These are phyloP conservation scores for Montifringilla adamsi DNA, from an alignment of 2,113 vertebrate genomes.

Conservation along the genomic window DNA sequence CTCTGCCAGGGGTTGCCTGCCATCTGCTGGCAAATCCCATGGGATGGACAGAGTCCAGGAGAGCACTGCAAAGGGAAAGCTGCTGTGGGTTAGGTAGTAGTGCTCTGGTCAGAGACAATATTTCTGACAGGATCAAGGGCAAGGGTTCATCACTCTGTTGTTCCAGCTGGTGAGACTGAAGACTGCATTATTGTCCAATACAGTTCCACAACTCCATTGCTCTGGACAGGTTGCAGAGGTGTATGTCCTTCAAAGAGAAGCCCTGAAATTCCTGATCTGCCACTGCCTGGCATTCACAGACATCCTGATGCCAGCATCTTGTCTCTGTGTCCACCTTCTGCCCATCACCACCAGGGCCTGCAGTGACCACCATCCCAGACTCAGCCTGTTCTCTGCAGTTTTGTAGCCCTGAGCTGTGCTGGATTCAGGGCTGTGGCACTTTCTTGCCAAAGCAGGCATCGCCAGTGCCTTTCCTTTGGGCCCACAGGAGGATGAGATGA, in stretches of 20 bases:
- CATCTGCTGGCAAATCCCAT: constrained; percentile 52
- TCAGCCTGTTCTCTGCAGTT: neutral
- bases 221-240: neutral
- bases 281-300: neutral
- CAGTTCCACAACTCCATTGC: neutral
- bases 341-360: neutral
- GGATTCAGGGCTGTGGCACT: no score
- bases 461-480: neutral
- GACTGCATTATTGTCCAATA: neutral
- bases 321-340: neutral
- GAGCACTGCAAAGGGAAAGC: neutral
- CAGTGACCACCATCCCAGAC: neutral
- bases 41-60: neutral
- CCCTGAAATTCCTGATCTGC: neutral
- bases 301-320: neutral
- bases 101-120: neutral
- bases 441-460: neutral
- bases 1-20: constrained; percentile 44
- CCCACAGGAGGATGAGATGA: neutral
- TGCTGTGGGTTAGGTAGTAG: neutral
- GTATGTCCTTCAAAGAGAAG: neutral
- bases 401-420: neutral
- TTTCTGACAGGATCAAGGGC: neutral
- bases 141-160: no score
- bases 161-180: neutral